Evolutionary conservation across 2,888 invertebrate genomes (phyloP).

Genomic region (Hypomecis atomaria): DNA sequence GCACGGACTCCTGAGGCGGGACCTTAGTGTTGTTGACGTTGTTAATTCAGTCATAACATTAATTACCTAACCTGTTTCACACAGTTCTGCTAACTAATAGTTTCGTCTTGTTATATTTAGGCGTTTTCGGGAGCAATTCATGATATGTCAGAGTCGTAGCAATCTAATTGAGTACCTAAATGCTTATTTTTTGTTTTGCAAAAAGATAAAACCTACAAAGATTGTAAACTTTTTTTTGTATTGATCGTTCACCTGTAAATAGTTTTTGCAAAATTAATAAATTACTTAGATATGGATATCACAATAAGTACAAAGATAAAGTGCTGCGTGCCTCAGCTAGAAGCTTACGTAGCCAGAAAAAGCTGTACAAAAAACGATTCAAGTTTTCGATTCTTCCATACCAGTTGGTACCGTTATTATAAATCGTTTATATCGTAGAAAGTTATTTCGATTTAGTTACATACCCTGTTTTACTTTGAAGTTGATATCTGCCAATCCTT

Average conservation of each 20-base stretch:
- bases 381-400: slow-evolving; percentile 41
- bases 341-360: slow-evolving; percentile 18
- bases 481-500: slow-evolving; percentile 70
- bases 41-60: slow-evolving; percentile 37
- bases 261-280: too few relatives aligned
- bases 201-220: too few relatives aligned
- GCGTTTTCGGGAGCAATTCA: slow-evolving; percentile 16
- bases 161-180: neutral
- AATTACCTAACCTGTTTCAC: slow-evolving; percentile 33
- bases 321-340: neutral
- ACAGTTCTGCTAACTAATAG: slow-evolving; percentile 33
- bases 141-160: neutral
- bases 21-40: slow-evolving; percentile 20
- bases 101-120: slow-evolving; percentile 23
- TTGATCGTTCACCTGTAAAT: too few relatives aligned
- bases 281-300: neutral
- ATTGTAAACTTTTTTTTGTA: too few relatives aligned
- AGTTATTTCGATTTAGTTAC: slow-evolving; percentile 49
- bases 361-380: slow-evolving; percentile 30
- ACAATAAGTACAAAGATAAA: neutral
- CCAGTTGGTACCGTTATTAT: slow-evolving; percentile 44
- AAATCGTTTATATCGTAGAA: slow-evolving; percentile 43
- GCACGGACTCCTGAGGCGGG: slow-evolving; percentile 3
- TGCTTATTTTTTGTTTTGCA: too few relatives aligned
- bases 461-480: slow-evolving; percentile 73